phyloP scores from a whole-genome alignment of 2,113 vertebrate genomes.

The Xenotilapia caudafasciata region DNA sequence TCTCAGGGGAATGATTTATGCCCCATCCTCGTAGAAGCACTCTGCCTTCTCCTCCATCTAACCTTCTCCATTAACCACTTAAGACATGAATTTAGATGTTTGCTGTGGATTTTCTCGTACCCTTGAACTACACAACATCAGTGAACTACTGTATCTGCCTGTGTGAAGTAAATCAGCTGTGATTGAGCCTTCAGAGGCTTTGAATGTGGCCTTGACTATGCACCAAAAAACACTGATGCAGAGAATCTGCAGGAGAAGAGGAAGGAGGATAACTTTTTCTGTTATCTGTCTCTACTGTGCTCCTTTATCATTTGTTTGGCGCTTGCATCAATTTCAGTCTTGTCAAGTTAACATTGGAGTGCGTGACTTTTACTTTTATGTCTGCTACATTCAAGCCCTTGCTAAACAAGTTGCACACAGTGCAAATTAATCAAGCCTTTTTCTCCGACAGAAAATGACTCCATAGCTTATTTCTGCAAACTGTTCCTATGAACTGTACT shows the following conservation, averaged over 20 bases:
- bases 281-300: not conserved
- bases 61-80: not conserved
- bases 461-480: not conserved
- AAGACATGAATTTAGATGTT: constrained; percentile 14
- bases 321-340: not conserved
- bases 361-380: not conserved
- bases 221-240: not conserved
- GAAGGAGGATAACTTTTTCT: not conserved
- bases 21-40: not conserved
- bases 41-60: not conserved
- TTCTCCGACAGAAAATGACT: not conserved
- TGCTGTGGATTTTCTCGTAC: not conserved
- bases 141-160: not conserved
- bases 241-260: not conserved
- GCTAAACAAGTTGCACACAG: not conserved
- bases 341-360: not conserved
- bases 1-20: constrained; percentile 39
- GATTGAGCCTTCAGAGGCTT: not conserved
- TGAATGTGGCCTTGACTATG: not conserved
- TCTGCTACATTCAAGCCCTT: not conserved
- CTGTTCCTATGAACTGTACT: not conserved
- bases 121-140: not conserved
- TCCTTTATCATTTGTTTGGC: not conserved
- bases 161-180: constrained; percentile 14
- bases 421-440: not conserved